Conservation (phyloP, 23 tunicate genomes). For the Ascidia mentula region DNA sequence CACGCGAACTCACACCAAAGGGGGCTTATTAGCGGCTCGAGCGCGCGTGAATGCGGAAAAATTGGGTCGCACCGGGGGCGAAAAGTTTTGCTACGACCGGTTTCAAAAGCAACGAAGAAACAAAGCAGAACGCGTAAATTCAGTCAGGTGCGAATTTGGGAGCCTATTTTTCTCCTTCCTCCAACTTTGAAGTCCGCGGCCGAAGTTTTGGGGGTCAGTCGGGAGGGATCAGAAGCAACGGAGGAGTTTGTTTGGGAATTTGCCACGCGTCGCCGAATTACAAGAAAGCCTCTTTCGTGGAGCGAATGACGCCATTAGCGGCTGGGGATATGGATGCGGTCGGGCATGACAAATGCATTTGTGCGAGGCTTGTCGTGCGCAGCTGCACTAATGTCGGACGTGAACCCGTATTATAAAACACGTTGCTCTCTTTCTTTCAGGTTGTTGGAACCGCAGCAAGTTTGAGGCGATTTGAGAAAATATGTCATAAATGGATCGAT, state of each 20-base stretch:
- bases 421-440: too few species aligned
- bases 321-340: not conserved
- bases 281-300: not conserved
- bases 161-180: not conserved
- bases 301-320: not conserved
- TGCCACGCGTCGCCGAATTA: constrained; percentile 12
- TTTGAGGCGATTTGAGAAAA: too few species aligned
- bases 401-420: not conserved
- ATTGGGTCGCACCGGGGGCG: not conserved
- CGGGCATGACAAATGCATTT: constrained; percentile 1
- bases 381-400: not conserved
- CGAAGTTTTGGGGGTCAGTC: not conserved
- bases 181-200: not conserved
- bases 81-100: not conserved
- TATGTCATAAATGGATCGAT: too few species aligned
- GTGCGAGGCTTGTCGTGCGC: not conserved
- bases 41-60: constrained; percentile 2
- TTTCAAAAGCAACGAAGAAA: not conserved
- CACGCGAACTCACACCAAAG: not conserved
- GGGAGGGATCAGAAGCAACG: not conserved
- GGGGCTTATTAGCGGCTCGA: not conserved
- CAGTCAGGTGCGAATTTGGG: not conserved
- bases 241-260: not conserved
- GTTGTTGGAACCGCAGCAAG: too few species aligned
- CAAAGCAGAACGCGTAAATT: not conserved